phyloP scores from a whole-genome alignment of 2,888 invertebrate genomes.

The Pterobdella sp. region DNA sequence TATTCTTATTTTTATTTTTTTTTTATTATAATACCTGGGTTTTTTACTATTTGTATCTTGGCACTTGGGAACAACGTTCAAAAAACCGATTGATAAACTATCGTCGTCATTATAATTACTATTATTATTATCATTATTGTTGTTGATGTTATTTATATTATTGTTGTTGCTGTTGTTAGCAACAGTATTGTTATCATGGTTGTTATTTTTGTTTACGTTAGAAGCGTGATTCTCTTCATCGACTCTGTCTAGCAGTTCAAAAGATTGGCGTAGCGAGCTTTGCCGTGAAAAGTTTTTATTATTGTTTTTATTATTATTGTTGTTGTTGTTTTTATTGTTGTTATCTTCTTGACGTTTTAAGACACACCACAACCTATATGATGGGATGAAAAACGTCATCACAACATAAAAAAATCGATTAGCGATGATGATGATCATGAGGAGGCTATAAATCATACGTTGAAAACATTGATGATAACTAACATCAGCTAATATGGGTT shows the following conservation, averaged over 20 bases:
- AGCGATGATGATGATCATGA: no score
- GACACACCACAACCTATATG: constrained; percentile 37
- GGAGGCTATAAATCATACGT: no score
- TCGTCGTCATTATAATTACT: no score
- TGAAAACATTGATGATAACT: no score
- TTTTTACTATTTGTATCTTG: constrained; percentile 35
- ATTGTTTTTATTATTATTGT: background rate
- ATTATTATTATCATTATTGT: background rate
- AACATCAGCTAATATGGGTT: no score
- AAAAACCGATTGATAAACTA: constrained; percentile 38
- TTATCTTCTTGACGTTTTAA: constrained; percentile 26
- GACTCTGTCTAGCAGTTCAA: background rate
- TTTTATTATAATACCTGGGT: no score
- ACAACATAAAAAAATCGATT: no score
- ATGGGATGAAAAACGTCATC: no score
- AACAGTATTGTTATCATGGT: background rate
- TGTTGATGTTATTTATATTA: background rate
- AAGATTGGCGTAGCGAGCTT: background rate
- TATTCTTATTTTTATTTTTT: no score
- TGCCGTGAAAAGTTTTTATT: background rate
- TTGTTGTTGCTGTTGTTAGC: background rate
- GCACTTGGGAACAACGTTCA: constrained; percentile 40
- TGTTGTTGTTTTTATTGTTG: background rate
- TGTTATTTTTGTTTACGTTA: constrained; percentile 8
- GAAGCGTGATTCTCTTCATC: background rate